Evolutionary conservation across 2,113 vertebrate species (phyloP).

Genomic region (Struthidea cinerea): DNA sequence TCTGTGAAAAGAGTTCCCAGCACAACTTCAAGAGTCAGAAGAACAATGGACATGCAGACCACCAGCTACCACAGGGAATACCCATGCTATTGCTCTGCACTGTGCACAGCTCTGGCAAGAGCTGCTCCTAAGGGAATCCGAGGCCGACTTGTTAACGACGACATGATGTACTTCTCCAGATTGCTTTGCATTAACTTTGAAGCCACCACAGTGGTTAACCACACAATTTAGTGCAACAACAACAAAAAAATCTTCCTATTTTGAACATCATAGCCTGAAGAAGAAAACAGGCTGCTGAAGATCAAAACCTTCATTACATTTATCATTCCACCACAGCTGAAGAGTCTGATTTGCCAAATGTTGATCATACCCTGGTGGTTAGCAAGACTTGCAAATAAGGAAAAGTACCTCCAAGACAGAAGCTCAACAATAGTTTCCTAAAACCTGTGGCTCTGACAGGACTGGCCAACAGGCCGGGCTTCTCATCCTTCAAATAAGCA

Average conservation of each 20-base stretch:
- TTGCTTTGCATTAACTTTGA: not conserved
- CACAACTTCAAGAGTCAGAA: not conserved
- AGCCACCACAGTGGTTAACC: not conserved
- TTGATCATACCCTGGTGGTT: not conserved
- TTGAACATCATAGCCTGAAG: not conserved
- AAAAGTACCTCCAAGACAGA: not conserved
- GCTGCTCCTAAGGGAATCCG: not conserved
- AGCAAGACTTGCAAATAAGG: not conserved
- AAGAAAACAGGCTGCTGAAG: not conserved
- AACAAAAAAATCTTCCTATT: not conserved
- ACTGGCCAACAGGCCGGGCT: not conserved
- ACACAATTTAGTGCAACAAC: not conserved
- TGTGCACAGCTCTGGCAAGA: not conserved
- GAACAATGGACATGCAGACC: not conserved
- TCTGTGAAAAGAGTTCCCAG: not conserved
- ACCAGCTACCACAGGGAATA: not conserved
- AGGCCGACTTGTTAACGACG: not conserved
- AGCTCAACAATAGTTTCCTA: not conserved
- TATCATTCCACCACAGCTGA: not conserved
- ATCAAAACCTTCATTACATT: not conserved
- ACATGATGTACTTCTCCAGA: not conserved
- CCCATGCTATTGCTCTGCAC: accelerated
- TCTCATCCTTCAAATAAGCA: not conserved
- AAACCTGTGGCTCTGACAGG: not conserved
- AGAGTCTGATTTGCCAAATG: not conserved